phyloP scores from a whole-genome alignment of 53 echinoderm and acorn worm species.

The Hippasteria phrygiana region DNA sequence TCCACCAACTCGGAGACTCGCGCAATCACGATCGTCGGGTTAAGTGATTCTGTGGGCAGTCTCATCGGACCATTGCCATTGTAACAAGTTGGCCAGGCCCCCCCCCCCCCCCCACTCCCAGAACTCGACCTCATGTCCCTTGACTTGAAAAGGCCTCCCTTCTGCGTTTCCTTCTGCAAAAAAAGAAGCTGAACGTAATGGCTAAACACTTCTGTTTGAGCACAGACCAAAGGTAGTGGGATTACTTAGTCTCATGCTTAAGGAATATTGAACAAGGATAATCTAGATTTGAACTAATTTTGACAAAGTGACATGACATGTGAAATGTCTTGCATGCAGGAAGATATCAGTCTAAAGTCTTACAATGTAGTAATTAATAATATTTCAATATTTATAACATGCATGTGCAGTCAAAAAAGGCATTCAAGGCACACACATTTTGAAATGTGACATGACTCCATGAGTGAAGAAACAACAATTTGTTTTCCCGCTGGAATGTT shows the following conservation, averaged over 20 bases:
- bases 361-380: no score
- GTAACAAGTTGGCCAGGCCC: conserved; percentile 34
- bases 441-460: no score
- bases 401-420: no score
- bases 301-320: not conserved
- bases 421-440: no score
- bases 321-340: not conserved
- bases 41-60: conserved; percentile 41
- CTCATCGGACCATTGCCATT: conserved; percentile 29
- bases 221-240: not conserved
- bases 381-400: no score
- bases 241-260: not conserved
- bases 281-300: not conserved
- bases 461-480: no score
- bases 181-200: not conserved
- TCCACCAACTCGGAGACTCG: not conserved
- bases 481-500: no score
- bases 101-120: conserved; percentile 10
- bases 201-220: not conserved
- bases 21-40: conserved; percentile 4
- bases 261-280: not conserved
- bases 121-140: not conserved
- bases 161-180: no score
- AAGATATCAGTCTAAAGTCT: no score
- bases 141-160: conserved; percentile 4